These are phyloP conservation scores for Parasteatoda tepidariorum DNA, from an alignment of 1,140 invertebrate species.

Conservation along the genomic window DNA sequence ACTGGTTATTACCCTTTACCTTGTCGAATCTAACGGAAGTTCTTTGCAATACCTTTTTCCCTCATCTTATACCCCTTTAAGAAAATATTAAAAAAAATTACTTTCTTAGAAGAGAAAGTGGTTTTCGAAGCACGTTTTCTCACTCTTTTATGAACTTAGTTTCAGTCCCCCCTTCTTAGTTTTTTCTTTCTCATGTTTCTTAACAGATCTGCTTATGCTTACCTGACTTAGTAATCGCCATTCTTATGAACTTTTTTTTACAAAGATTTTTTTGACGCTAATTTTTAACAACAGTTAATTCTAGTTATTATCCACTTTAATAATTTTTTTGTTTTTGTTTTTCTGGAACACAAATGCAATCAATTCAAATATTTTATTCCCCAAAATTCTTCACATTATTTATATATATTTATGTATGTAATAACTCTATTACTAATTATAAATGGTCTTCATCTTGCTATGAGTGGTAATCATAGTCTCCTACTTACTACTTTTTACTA, in stretches of 20 bases:
- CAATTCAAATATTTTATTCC: no score
- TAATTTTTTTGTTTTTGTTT: no score
- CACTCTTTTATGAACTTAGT: neutral
- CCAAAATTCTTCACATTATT: no score
- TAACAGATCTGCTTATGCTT: neutral
- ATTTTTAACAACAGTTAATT: no score
- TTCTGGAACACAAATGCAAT: no score
- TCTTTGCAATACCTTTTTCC: constrained; percentile 19
- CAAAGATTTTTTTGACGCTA: no score
- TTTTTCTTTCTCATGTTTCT: neutral
- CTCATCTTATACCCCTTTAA: constrained; percentile 8
- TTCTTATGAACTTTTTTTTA: neutral
- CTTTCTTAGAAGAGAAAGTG: constrained; percentile 32
- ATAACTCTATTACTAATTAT: no score
- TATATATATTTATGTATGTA: no score
- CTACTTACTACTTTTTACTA: no score
- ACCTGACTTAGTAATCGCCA: neutral
- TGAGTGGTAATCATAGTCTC: no score
- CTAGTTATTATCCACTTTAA: no score
- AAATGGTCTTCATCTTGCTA: no score
- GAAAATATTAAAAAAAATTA: constrained; percentile 1
- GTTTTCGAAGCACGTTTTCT: constrained; percentile 25
- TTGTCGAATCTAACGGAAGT: constrained; percentile 56
- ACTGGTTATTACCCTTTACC: constrained; percentile 60
- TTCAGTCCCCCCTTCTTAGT: neutral